Percentiles rank a stretch among this genome's conserved stretches.
Evolutionary conservation across 2,797 vertebrate genomes (phyloP).

Genomic region (Channa striata): DNA sequence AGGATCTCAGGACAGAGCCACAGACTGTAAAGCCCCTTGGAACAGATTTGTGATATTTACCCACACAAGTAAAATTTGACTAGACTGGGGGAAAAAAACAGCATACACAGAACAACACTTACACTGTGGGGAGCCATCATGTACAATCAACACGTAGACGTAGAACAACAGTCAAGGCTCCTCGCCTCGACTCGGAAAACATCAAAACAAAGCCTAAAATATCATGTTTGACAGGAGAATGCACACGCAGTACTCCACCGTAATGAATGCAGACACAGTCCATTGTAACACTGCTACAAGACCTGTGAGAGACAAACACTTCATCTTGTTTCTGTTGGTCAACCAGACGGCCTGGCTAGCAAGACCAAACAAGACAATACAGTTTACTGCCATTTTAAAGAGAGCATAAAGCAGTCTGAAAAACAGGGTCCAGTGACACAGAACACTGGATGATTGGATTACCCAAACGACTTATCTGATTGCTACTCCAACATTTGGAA

Average conservation of each 20-base stretch:
- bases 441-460: neutral
- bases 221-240: neutral
- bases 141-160: neutral
- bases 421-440: neutral
- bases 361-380: neutral
- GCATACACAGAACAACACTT: conserved; percentile 6
- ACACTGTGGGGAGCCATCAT: conserved; percentile 1
- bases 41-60: neutral
- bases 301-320: conserved; percentile 4
- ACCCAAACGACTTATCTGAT: too few species aligned
- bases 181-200: too few species aligned
- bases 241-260: neutral
- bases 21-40: too few species aligned
- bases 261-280: neutral
- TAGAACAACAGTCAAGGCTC: neutral
- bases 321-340: conserved; percentile 6
- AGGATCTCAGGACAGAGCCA: too few species aligned
- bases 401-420: neutral
- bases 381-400: neutral
- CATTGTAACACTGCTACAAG: neutral
- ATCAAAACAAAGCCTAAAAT: neutral
- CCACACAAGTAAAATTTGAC: too few species aligned
- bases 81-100: neutral
- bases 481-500: too few species aligned
- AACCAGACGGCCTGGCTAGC: neutral